A percentile compares a stretch with the other conserved stretches of the same genome.
These are phyloP conservation scores for Gambusia yucatana DNA, from an alignment of 2,797 vertebrate genomes.

Conservation along the genomic window DNA sequence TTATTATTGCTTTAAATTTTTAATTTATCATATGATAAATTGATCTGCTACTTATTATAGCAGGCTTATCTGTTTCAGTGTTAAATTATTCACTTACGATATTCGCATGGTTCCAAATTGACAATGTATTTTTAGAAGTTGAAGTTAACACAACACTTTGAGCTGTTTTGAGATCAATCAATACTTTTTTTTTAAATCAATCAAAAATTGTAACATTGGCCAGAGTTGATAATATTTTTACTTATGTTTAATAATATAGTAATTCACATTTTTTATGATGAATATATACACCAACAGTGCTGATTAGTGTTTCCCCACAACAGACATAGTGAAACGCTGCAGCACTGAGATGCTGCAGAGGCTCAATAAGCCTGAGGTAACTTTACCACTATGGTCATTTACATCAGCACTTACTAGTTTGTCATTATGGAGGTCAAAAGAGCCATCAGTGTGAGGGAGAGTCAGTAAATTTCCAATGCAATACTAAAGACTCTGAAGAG, in stretches of 20 bases:
- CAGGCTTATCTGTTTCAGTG: not conserved
- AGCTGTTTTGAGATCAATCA: not conserved
- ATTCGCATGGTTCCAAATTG: not conserved
- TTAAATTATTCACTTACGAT: not conserved
- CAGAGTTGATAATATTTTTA: not conserved
- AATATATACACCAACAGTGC: not conserved
- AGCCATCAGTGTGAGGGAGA: conserved; percentile 10
- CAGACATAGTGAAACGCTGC: not conserved
- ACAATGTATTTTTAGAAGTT: not conserved
- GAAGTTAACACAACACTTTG: not conserved
- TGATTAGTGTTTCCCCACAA: not conserved
- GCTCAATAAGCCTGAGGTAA: not conserved
- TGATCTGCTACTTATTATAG: no score
- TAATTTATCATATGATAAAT: no score
- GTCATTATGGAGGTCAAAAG: conserved; percentile 6
- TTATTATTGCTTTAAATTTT: no score
- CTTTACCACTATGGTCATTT: conserved; percentile 7
- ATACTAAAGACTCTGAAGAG: conserved; percentile 25
- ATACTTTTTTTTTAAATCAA: not conserved
- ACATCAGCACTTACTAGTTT: not conserved
- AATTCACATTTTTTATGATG: not conserved
- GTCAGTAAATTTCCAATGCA: conserved; percentile 14
- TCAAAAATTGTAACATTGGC: not conserved
- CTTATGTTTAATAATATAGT: not conserved
- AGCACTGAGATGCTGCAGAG: not conserved